phyloP scores from a whole-genome alignment of 53 echinoderm and acorn worm genomes.

The Astropecten irregularis region DNA sequence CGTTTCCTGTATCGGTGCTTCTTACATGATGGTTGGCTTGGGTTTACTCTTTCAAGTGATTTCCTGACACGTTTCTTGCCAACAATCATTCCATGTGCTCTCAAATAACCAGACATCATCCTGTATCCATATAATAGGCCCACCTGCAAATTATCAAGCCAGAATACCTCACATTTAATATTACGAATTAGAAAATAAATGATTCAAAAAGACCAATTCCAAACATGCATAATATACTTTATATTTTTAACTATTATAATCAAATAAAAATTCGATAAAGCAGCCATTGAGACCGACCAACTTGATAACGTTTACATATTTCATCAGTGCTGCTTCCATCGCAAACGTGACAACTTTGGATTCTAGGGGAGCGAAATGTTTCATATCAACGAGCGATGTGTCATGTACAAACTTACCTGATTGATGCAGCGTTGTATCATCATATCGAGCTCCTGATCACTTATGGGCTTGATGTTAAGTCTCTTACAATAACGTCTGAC shows the following conservation, averaged over 20 bases:
- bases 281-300: too few species aligned
- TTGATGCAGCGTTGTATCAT: neutral
- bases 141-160: neutral
- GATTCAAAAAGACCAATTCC: too few species aligned
- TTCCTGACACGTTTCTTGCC: neutral
- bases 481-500: neutral
- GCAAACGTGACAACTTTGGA: too few species aligned
- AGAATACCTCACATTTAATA: neutral
- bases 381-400: too few species aligned
- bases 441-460: neutral
- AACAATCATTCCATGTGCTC: neutral
- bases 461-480: neutral
- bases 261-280: too few species aligned
- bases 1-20: neutral
- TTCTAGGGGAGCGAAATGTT: too few species aligned
- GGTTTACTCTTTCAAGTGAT: neutral
- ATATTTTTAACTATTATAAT: too few species aligned
- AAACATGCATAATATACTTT: too few species aligned
- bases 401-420: neutral
- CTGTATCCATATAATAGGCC: conserved; percentile 1
- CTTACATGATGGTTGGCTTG: neutral
- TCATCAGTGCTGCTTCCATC: too few species aligned
- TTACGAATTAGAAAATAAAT: neutral
- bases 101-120: neutral
- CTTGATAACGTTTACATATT: too few species aligned